These are phyloP conservation scores for Pelobates cultripes DNA, from an alignment of 2,797 vertebrate genomes.

Conservation along the genomic window DNA sequence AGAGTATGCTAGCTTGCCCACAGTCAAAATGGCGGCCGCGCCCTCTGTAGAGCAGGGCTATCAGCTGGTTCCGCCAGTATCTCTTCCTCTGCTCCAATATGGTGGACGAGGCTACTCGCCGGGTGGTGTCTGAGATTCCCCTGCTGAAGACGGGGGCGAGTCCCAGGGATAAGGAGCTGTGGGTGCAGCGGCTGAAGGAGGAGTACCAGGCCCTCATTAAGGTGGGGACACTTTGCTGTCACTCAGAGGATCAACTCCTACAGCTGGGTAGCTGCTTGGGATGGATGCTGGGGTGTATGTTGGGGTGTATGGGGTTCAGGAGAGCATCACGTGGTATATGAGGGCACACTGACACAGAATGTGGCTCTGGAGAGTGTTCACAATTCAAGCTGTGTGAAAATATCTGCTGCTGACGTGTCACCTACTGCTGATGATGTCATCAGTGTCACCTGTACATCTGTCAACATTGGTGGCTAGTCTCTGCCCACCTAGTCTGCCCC, in stretches of 20 bases:
- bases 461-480: too few species aligned
- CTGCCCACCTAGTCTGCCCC: too few species aligned
- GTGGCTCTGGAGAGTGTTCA: neutral
- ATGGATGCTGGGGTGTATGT: neutral
- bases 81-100: constrained; percentile 65
- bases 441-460: too few species aligned
- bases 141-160: constrained; percentile 84
- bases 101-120: constrained; percentile 86
- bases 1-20: constrained; percentile 28
- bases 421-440: neutral
- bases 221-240: constrained; percentile 61
- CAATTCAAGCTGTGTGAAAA: neutral
- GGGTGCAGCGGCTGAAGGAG: constrained; percentile 89
- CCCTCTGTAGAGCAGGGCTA: neutral
- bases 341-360: neutral
- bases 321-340: too few species aligned
- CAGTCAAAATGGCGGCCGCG: constrained; percentile 56
- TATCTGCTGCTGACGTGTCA: neutral
- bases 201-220: constrained; percentile 88
- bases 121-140: constrained; percentile 83
- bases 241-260: neutral
- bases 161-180: constrained; percentile 84
- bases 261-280: neutral
- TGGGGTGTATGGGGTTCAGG: neutral
- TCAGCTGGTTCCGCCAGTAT: constrained; percentile 53